Base-by-base conservation (phyloP, 2,113 vertebrate species). In the Uropsilus gracilis region DNA sequence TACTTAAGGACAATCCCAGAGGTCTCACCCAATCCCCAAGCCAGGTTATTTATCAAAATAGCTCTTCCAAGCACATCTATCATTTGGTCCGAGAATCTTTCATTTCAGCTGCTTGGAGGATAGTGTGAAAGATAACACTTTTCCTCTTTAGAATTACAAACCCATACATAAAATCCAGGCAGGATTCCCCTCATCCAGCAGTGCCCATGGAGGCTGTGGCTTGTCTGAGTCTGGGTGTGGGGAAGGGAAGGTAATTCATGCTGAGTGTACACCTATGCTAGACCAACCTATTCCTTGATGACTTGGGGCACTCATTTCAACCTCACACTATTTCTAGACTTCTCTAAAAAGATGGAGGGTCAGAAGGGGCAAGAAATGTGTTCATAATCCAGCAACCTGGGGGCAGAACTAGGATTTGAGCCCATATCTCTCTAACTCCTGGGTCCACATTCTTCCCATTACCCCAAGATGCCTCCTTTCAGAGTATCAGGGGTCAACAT, bases 1-100 rank as follows among this genome's bases (percentile, higher is more conserved):
- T 76, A 93, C 75, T 95, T 96, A 91, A 91, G 37, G 76, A 89
- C 93, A 94, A 94, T 86, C 89, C 69, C 61, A 72, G 28, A 68
- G 66, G 78, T 77, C 76, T 94, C 91, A 34, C 64, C 46, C 96
- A 86, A 61, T 76, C 71, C 64, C 63, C 78, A 96, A 61, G 68
- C 78, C 39, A 76, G 86, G 69, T 20, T 83, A 87, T 83, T 84
- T 87, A 94, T 93, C 96, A 93, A 84, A 91, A 76, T 39, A 44
- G 44, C 44, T 87, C 75, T 87, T 86, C 86, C 66, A 96, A 94
- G 55, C 28, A 57, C 42, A 91, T 85, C 83, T 87, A 32, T 89
- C 71, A 57, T 84, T 73, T 76, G 32, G 71, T 87, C 83, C 71
- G 95, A 91, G 89, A 95, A 80, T 48, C 86, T 95, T 96, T 84